Evolutionary conservation across 2,113 vertebrate genomes (phyloP).

Genomic region (Amphiprion percula): DNA sequence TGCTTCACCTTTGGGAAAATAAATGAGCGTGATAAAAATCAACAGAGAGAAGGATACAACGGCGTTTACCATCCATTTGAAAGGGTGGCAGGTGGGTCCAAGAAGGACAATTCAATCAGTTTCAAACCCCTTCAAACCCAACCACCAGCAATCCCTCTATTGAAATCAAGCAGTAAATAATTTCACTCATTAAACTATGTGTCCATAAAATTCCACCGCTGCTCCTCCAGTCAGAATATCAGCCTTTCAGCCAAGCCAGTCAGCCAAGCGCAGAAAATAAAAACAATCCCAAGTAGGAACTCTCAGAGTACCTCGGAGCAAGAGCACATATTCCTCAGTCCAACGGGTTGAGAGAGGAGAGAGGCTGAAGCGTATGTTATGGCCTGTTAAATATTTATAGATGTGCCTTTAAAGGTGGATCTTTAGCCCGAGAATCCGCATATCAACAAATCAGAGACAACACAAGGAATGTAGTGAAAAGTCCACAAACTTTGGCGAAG

Average conservation of each 20-base stretch:
- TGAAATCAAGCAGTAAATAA: constrained; percentile 56
- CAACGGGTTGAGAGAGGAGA: constrained; percentile 42
- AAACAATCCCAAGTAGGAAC: constrained; percentile 51
- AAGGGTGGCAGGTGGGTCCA: constrained; percentile 4
- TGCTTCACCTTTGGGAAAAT: constrained; percentile 59
- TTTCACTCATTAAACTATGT: constrained; percentile 61
- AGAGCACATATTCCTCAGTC: constrained; percentile 63
- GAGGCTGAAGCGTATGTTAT: constrained; percentile 46
- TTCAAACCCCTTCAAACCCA: constrained; percentile 35
- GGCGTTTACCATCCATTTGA: constrained; percentile 48
- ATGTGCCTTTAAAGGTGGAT: constrained; percentile 61
- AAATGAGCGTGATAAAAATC: constrained; percentile 48
- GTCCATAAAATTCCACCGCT: constrained; percentile 48
- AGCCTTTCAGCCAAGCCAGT: constrained; percentile 32
- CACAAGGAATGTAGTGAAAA: constrained; percentile 50
- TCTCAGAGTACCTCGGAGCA: constrained; percentile 39
- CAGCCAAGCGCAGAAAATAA: constrained; percentile 47
- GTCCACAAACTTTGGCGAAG: constrained; percentile 48
- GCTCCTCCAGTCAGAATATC: constrained; percentile 50
- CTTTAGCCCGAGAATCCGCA: constrained; percentile 54
- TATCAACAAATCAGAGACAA: constrained; percentile 56
- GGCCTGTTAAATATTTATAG: constrained; percentile 71
- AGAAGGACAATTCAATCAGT: constrained; percentile 50
- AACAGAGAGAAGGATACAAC: constrained; percentile 31
- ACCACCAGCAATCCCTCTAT: constrained; percentile 31